Percentiles rank a stretch among this genome's conserved stretches.
These are phyloP conservation scores for Phallusia fumigata DNA, from an alignment of 23 tunicate genomes.

Conservation along the genomic window DNA sequence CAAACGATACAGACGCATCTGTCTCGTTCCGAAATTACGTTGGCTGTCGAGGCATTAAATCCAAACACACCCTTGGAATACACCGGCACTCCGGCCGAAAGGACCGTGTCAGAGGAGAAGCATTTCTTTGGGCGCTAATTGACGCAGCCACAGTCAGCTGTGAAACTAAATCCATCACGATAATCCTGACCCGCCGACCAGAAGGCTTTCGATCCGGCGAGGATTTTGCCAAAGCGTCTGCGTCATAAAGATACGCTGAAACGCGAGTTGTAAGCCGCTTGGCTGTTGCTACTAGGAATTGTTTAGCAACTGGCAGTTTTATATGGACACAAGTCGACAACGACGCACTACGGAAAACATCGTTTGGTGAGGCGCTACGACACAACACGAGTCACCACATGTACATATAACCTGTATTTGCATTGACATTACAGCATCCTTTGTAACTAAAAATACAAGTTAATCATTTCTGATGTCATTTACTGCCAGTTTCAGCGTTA, in stretches of 20 bases:
- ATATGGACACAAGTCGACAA: neutral
- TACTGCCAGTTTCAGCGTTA: no score
- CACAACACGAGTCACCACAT: no score
- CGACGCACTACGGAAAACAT: neutral
- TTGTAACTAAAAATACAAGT: no score
- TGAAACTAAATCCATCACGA: neutral
- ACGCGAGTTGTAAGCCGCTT: slow-evolving; percentile 1
- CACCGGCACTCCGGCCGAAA: neutral
- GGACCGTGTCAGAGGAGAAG: neutral
- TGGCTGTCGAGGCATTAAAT: no score
- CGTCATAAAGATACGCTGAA: slow-evolving; percentile 3
- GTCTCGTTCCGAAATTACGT: no score
- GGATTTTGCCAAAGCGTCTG: neutral
- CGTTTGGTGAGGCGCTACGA: neutral
- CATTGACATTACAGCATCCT: no score
- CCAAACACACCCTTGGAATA: neutral
- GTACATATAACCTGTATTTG: no score
- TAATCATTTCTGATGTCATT: no score
- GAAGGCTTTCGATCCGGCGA: neutral
- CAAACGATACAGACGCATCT: no score
- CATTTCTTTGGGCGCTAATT: neutral
- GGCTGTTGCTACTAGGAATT: neutral
- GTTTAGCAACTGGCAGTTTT: neutral
- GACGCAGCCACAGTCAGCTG: slow-evolving; percentile 6
- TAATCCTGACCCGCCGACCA: neutral